Evolutionary conservation across 2,113 vertebrate species (phyloP).

Genomic region (Aramus guarauna): DNA sequence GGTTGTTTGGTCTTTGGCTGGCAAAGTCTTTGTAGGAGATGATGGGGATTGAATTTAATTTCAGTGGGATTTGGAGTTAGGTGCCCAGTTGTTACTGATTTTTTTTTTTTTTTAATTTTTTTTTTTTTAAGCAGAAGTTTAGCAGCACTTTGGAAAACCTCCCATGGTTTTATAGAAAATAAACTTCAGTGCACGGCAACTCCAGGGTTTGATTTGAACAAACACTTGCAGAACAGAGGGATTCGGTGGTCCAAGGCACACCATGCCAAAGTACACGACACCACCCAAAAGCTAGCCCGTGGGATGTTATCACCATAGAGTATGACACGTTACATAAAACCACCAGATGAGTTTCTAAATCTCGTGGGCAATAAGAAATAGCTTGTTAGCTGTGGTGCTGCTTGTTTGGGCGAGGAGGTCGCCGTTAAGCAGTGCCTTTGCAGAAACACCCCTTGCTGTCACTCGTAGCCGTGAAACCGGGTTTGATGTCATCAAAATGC

Average conservation of each 20-base stretch:
- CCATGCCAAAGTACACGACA: fast-evolving
- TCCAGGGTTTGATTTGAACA: neutral
- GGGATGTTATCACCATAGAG: neutral
- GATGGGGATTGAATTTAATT: neutral
- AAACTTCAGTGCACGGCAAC: neutral
- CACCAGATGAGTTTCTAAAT: neutral
- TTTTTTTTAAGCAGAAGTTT: neutral
- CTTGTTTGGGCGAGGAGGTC: fast-evolving
- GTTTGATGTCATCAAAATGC: neutral
- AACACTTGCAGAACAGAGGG: neutral
- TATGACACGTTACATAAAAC: neutral
- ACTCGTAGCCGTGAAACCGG: neutral
- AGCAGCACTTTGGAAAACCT: neutral
- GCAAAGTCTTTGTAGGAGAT: neutral
- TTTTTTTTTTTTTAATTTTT: neutral
- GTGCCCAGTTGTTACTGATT: neutral
- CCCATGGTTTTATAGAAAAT: neutral
- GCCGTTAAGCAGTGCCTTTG: fast-evolving
- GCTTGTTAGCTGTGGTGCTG: neutral
- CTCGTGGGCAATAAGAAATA: neutral
- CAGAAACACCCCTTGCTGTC: neutral
- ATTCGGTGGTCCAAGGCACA: fast-evolving
- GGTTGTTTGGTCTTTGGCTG: too few relatives aligned
- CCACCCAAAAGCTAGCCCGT: neutral
- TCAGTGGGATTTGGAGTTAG: neutral